Evolutionary conservation across 2,888 invertebrate genomes (phyloP), one percentile per base, ranked within the genome.

Genomic region (Amblyjoppa proteus): DNA sequence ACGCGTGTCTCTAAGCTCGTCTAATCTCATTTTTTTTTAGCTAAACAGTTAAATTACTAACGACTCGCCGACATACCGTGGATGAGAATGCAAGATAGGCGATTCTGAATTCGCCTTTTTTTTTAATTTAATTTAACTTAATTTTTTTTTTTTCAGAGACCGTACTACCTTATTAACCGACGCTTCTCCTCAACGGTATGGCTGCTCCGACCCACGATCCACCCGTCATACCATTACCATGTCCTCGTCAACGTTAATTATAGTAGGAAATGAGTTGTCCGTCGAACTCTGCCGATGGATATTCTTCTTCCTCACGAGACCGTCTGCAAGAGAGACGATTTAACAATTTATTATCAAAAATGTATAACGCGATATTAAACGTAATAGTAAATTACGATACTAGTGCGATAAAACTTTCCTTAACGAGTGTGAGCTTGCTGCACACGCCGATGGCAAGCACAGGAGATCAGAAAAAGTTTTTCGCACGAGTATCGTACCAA

Each of bases 191-290:
- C 77, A 68, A 68, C 76, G 66, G 53, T 77, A 41, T 49, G 73
- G 20, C 25, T 68, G 66, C 73, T 25, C 78, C 70, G 58, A 76
- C 73, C 64, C 34, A 89, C 83, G 87, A 89, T 85, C 78, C 81
- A 85, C 88, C 87, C 92, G 92, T 94, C 93, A 94, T 92, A 94
- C 94, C 94, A 94, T 94, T 87, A 94, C 94, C 94, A 94, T 94
- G 83, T 94, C 94, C 81, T 94, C 94, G 82, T 94, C 94, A 70
- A 93, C 92, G 87, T 90, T 92, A 79, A 93, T 93, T 81, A 93
- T 93, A 61, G 93, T 92, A 70, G 93, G 93, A 88, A 92, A 93
- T 73, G 93, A 88, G 89, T 92, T 93, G 88, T 94, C 94, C 64
- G 93, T 90, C 76, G 94, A 94, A 85, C 92, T 94, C 87, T 94